Evolutionary conservation across 2,797 vertebrate genomes (phyloP), one percentile per base, ranked within the genome.

Genomic region (Antrozous pallidus): DNA sequence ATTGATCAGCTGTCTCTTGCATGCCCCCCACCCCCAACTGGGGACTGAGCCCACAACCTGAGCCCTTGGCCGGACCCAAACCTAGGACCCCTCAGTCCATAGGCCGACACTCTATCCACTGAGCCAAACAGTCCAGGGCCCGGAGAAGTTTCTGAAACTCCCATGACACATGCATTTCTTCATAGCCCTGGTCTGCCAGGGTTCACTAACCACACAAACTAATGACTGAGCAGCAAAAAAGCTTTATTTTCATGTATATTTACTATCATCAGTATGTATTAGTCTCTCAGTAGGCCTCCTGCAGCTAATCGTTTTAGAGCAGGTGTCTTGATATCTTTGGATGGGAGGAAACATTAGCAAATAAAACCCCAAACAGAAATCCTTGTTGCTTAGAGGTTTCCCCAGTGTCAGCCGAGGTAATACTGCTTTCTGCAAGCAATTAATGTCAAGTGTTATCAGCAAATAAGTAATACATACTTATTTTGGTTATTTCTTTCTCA

Each of bases 291-390:
- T 20, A 36, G 40, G n/a, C 33, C 36, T 69, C 38, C 17, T 70
- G 80, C 4, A 89, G 69, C 42, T 84, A 65, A 84, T 74, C 28
- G 49, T 78, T 94, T 65, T 86, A 91, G 40, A 78, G 47, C 84
- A 96, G 40, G 10, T 78, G 36, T 91, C 80, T 77, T 69, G 42
- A 28, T 82, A 75, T 47, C 38, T 92, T 92, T 77, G 77, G 47
- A 70, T 85, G 38, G 11, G 77, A 94, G 65, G 16, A 93, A 84
- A 74, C 20, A 88, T 83, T 47, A 75, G 28, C 31, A 92, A 94
- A 70, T 16, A 93, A 89, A 95, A 88, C n/a, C 17, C 10, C 45
- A 93, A n/a, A 80, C 13, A 89, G 71, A 94, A 88, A 42, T 88
- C 28, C 49, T 94, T 70, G 4, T 56, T 63, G 24, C 18, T 58